Evolutionary conservation across 2,888 invertebrate species (phyloP), one percentile per base, ranked within the genome.

Genomic region (Coenonympha glycerion): DNA sequence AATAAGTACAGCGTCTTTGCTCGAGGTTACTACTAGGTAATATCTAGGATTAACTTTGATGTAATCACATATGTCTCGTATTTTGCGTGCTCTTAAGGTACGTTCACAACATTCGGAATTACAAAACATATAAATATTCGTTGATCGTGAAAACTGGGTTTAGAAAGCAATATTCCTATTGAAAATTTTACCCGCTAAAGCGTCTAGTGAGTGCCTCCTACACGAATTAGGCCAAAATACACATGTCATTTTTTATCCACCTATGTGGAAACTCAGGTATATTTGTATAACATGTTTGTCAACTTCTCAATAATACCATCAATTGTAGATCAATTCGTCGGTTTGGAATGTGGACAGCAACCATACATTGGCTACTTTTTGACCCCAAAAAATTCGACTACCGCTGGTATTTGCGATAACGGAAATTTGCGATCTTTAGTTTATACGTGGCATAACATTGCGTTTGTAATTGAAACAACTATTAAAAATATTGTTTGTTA

Each of bases 41-140:
- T 53, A 59, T 57, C 50, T 52, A 57, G 22, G 24, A 45, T 53
- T 50, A 53, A 16, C 50, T 56, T 52, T 47, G 11, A 52, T 50
- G 52, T 56, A 61, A 60, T 62, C 61, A 65, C 62, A 61, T 58
- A 52, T 58, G 59, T 58, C 64, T 65, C 64, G 60, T 68, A 69
- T 66, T 60, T 64, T 60, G 63, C 61, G 63, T 66, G 69, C 72
- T 67, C 71, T 72, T 75, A 69, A 67, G 66, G 68, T 59, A 63
- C 56, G 52, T 66, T 65, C 65, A 67, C 56, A 58, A 62, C 64
- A 68, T 66, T 66, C 69, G 67, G 73, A 71, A 65, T 69, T 72
- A 72, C 71, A 83, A 81, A 81, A 79, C 73, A 75, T 83, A 81
- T 75, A 77, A 83, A 84, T 78, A 81, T 86, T 86, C 86, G 86